Base-by-base conservation (phyloP, 2,113 vertebrate genomes). In the Hippocampus barbouri region DNA sequence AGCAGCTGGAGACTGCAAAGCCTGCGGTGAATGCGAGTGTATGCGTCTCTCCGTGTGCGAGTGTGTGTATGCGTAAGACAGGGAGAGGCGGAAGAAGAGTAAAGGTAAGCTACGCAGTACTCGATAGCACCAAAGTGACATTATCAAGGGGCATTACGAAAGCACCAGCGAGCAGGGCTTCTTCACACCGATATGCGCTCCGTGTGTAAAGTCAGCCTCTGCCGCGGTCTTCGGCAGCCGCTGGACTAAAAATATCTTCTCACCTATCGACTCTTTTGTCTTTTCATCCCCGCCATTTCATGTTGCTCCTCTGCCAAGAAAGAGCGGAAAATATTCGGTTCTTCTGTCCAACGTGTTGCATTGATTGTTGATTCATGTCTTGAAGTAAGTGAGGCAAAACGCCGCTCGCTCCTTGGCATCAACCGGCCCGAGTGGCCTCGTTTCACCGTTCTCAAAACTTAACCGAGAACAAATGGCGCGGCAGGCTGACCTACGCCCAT, bases 1-100 rank as follows among this genome's bases (percentile, higher is more conserved):
- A 89, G 88, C 89, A 90, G 87, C 87, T 88, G 89, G 85, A 90
- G 83, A 80, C 85, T 86, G 80, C 83, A 76, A 75, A 85, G 84
- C 86, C 89, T 88, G 86, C 68, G 74, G 87, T 76, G 82, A 72
- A 78, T 82, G 78, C 84, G 78, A 20, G 41, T 30, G 69, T 68
- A 57, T 74, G 66, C 76, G 68, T 34, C 12, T 71, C 62, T 68
- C 3, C 56, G 53, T 40, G 68, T 68, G 15, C 7, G n/a, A 54
- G 45, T 23, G 27, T 59, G 72, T 30, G 72, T 14, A 53, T 27
- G 69, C 43, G 38, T 56, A 63, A 71, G 57, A 27, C 57, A 15
- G 66, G 66, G 43, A 64, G 66, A 61, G 65, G 70, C 61, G 63
- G 65, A 34, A 56, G 43, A 45, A 79, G 69, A 78, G 63, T 71